A percentile compares a stretch with the other conserved stretches of the same genome.
phyloP scores from a whole-genome alignment of 2,113 vertebrate species.

The Pituophis catenifer region DNA sequence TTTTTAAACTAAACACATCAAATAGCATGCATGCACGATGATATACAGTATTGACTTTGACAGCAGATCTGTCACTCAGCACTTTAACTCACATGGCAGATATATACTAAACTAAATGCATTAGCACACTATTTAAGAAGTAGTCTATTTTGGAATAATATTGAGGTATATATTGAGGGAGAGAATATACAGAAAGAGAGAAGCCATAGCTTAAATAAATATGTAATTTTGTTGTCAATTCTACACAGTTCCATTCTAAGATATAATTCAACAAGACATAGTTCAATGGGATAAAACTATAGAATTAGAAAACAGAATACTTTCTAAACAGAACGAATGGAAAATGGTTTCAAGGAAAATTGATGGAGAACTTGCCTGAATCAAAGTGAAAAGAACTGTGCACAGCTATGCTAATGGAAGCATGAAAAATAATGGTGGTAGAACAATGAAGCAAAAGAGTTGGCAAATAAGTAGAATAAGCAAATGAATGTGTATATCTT shows the following conservation, averaged over 20 bases:
- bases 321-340: neutral
- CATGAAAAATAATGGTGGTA: neutral
- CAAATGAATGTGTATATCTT: neutral
- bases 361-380: neutral
- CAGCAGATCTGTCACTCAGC: conserved; percentile 50
- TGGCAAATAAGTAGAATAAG: neutral
- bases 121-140: neutral
- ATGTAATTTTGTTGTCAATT: neutral
- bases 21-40: conserved; percentile 41
- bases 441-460: neutral
- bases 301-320: neutral
- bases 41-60: conserved; percentile 47
- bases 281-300: neutral
- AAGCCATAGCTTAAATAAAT: neutral
- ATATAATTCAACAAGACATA: neutral
- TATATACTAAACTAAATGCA: neutral
- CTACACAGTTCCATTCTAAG: neutral
- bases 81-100: conserved; percentile 9
- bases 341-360: neutral
- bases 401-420: neutral
- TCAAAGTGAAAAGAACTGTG: neutral
- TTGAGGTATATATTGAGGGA: neutral
- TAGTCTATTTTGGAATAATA: neutral
- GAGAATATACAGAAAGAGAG: neutral
- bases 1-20: conserved; percentile 51